Evolutionary conservation across 2,797 vertebrate species (phyloP).

Genomic region (Myotis vivesi): DNA sequence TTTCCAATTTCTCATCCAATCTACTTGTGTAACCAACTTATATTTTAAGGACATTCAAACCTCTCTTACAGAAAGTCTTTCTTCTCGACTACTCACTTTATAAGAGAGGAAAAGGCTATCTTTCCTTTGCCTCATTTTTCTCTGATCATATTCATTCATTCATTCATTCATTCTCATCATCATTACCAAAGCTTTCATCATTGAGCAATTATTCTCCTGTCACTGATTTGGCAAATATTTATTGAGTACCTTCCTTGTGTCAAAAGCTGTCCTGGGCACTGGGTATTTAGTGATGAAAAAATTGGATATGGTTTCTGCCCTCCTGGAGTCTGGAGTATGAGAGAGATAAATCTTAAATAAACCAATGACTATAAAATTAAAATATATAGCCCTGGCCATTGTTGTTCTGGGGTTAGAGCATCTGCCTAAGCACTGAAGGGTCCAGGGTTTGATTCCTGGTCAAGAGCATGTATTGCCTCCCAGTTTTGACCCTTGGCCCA

Average conservation of each 20-base stretch:
- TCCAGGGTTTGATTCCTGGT: too few species aligned
- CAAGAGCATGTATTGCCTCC: too few species aligned
- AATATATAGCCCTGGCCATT: too few species aligned
- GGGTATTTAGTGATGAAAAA: not conserved
- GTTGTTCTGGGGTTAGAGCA: too few species aligned
- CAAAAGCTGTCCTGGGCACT: not conserved
- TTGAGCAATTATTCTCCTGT: not conserved
- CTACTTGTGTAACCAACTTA: not conserved
- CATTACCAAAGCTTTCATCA: not conserved
- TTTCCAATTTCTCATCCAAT: not conserved
- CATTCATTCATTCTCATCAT: not conserved
- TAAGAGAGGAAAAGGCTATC: not conserved
- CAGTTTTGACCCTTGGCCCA: too few species aligned
- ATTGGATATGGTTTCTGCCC: not conserved
- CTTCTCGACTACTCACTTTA: not conserved
- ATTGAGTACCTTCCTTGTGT: not conserved
- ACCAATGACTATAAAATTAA: not conserved
- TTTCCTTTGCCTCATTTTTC: not conserved
- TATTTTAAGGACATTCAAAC: not conserved
- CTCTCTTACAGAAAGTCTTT: not conserved
- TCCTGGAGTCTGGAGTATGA: not conserved
- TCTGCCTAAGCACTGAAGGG: too few species aligned
- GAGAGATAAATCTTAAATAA: not conserved
- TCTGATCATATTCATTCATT: not conserved
- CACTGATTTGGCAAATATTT: not conserved